Percentiles rank a stretch among this genome's conserved stretches.
Conservation (phyloP, 2,113 vertebrate genomes). For the Alosa alosa region DNA sequence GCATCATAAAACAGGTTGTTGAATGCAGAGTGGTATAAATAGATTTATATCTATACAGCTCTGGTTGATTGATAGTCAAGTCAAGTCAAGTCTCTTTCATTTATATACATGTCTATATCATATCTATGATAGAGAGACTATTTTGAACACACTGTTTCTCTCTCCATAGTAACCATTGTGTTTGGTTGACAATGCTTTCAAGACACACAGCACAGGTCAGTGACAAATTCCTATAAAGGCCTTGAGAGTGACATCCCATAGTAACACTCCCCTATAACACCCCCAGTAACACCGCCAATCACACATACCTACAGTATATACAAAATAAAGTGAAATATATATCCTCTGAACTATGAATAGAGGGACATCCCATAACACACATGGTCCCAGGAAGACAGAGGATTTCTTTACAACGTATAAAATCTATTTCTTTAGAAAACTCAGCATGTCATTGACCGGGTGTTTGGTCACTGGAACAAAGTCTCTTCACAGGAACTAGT, state of each 20-base stretch:
- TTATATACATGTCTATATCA: too few species aligned
- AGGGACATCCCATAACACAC: slow-evolving; percentile 48
- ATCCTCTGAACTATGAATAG: slow-evolving; percentile 43
- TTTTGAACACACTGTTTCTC: too few species aligned
- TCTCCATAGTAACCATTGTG: too few species aligned
- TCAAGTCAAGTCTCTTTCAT: too few species aligned
- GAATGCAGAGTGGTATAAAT: neutral
- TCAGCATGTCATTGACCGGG: neutral
- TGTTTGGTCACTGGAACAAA: neutral
- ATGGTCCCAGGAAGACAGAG: slow-evolving; percentile 57
- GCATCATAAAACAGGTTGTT: neutral
- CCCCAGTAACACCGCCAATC: neutral
- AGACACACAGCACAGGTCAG: too few species aligned
- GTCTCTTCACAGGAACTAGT: neutral
- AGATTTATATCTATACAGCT: too few species aligned
- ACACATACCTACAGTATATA: neutral
- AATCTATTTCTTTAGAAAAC: neutral
- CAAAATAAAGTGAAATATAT: slow-evolving; percentile 22
- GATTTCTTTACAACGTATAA: slow-evolving; percentile 34
- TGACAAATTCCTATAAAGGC: too few species aligned
- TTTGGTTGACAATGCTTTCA: too few species aligned
- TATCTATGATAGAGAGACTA: neutral
- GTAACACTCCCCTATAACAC: too few species aligned
- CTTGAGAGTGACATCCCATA: too few species aligned
- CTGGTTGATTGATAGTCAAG: too few species aligned